phyloP scores from a whole-genome alignment of 2,888 invertebrate species.

The Phanerotoma sp. region DNA sequence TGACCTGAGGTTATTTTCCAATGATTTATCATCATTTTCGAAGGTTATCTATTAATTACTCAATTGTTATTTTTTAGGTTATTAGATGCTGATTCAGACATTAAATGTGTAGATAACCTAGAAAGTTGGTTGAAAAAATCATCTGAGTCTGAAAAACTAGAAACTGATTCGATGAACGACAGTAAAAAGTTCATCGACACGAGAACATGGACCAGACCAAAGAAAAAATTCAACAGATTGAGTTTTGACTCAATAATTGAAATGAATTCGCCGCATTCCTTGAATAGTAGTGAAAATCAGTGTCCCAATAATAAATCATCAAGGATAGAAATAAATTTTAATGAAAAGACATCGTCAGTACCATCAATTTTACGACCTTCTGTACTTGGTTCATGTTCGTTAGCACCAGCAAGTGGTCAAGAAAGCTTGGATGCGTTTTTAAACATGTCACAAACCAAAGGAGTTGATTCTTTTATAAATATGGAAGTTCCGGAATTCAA shows the following conservation, averaged over 20 bases:
- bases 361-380: slow-evolving; percentile 46
- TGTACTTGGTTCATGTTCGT: slow-evolving; percentile 15
- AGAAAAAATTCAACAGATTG: slow-evolving; percentile 63
- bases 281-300: too few species aligned
- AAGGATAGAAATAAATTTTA: slow-evolving; percentile 3
- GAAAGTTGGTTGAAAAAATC: neutral
- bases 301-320: neutral
- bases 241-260: slow-evolving; percentile 61
- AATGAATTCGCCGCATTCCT: slow-evolving; percentile 26
- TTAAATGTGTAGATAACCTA: neutral
- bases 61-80: slow-evolving; percentile 53
- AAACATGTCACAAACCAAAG: slow-evolving; percentile 49
- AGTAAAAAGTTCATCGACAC: slow-evolving; percentile 62
- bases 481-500: slow-evolving; percentile 47
- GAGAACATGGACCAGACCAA: slow-evolving; percentile 70
- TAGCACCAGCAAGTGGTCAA: slow-evolving; percentile 35
- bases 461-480: slow-evolving; percentile 51
- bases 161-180: slow-evolving; percentile 26
- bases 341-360: slow-evolving; percentile 32
- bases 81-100: slow-evolving; percentile 28
- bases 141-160: neutral
- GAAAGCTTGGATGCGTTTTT: slow-evolving; percentile 52
- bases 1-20: neutral
- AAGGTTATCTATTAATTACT: neutral
- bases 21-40: slow-evolving; percentile 9